A percentile compares a stretch with the other conserved stretches of the same genome.
phyloP scores from a whole-genome alignment of 2,797 vertebrate species.

The Dendrocincla fuliginosa region DNA sequence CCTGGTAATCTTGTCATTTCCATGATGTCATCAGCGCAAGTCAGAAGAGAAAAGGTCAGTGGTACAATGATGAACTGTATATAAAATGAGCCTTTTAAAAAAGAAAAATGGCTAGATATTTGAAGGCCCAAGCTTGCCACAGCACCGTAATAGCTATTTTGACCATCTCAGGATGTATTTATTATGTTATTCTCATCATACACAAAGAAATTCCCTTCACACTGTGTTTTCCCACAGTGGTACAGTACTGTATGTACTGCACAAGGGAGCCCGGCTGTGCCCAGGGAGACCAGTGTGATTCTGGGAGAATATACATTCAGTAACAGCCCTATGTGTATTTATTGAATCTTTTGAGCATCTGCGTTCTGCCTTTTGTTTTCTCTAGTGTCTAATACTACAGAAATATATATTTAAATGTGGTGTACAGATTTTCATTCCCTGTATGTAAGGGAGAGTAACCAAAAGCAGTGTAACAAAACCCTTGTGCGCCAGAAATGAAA shows the following conservation, averaged over 20 bases:
- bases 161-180: not conserved
- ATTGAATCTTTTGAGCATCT: not conserved
- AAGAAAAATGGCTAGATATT: conserved; percentile 23
- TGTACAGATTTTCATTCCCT: not conserved
- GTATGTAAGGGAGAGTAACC: not conserved
- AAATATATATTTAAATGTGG: not conserved
- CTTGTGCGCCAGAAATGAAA: not conserved
- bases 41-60: conserved; percentile 58
- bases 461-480: not conserved
- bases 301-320: not conserved
- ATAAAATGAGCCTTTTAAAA: conserved; percentile 36
- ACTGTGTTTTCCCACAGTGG: not conserved
- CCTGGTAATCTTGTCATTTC: conserved; percentile 50
- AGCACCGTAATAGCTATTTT: not conserved
- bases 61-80: conserved; percentile 23
- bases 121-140: conserved; percentile 24
- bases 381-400: not conserved
- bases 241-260: not conserved
- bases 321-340: not conserved
- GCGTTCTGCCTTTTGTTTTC: not conserved
- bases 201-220: not conserved
- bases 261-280: not conserved
- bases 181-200: not conserved
- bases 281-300: not conserved
- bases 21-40: conserved; percentile 44